These are phyloP conservation scores for Colinus virginianus DNA, from an alignment of 2,113 vertebrate genomes.

Conservation along the genomic window DNA sequence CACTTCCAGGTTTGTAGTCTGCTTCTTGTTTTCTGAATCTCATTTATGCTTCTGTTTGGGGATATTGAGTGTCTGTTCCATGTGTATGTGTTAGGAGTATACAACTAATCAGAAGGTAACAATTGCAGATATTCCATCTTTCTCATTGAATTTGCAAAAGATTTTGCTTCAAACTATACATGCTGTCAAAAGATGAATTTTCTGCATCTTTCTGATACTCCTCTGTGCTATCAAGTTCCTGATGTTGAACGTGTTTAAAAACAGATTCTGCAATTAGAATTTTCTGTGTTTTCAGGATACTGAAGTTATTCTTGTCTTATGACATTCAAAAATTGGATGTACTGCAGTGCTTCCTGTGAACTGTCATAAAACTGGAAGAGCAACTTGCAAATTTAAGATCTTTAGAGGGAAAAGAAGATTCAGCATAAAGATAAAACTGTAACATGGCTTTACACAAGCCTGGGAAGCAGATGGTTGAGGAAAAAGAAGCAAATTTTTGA, in stretches of 20 bases:
- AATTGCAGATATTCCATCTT: not conserved
- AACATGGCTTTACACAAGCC: not conserved
- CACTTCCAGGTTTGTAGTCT: not conserved
- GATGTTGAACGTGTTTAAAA: not conserved
- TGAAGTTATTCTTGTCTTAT: not conserved
- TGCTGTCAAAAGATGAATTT: not conserved
- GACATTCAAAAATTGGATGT: not conserved
- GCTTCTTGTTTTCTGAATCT: not conserved
- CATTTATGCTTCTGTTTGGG: not conserved
- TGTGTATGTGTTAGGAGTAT: not conserved
- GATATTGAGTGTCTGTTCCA: slow-evolving; percentile 13
- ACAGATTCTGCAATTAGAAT: not conserved
- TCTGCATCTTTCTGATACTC: not conserved
- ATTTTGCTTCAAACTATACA: not conserved
- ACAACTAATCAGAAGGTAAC: not conserved
- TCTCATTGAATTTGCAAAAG: not conserved
- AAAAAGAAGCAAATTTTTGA: not conserved
- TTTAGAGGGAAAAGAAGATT: not conserved
- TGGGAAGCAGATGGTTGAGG: not conserved
- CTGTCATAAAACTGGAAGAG: not conserved
- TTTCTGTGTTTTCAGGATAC: not conserved
- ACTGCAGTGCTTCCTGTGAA: not conserved
- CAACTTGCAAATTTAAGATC: not conserved
- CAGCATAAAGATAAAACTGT: not conserved
- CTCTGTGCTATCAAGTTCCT: not conserved